Percentiles rank a stretch among this genome's conserved stretches.
phyloP scores from a whole-genome alignment of 2,113 vertebrate genomes.

The Oryzias woworae region DNA sequence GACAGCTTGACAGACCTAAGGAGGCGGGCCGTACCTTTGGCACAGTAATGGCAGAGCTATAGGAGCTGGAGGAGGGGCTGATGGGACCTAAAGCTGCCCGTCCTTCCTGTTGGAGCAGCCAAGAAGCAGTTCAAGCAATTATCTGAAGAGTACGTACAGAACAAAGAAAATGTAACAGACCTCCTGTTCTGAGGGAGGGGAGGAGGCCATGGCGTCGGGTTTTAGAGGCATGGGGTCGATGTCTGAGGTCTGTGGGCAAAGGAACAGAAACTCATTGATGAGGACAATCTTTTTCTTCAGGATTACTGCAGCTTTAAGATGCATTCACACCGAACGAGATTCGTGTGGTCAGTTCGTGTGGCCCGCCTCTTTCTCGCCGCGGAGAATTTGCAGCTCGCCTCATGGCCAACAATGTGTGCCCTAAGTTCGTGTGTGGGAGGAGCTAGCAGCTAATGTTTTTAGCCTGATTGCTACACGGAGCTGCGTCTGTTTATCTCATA shows the following conservation, averaged over 20 bases:
- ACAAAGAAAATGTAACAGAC: conserved; percentile 18
- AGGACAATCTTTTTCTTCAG: too few species aligned
- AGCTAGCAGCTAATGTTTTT: too few species aligned
- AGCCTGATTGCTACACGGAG: too few species aligned
- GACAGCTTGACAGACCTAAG: background rate
- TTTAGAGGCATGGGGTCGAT: conserved; percentile 79
- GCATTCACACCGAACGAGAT: too few species aligned
- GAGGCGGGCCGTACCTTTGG: conserved; percentile 81
- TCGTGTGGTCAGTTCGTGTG: too few species aligned
- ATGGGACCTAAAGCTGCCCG: conserved; percentile 74
- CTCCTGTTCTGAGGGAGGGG: conserved; percentile 79
- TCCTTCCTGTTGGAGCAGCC: conserved; percentile 79
- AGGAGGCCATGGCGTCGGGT: conserved; percentile 76
- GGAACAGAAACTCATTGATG: background rate
- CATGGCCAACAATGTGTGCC: too few species aligned
- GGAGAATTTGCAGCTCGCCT: too few species aligned
- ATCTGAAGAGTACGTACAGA: background rate
- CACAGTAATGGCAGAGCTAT: conserved; percentile 80
- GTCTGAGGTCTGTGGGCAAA: conserved; percentile 79
- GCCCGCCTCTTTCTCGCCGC: too few species aligned
- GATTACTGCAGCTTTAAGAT: too few species aligned
- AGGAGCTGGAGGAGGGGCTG: conserved; percentile 80
- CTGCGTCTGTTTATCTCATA: too few species aligned
- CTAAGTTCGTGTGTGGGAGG: too few species aligned
- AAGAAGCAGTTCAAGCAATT: background rate